Conservation (phyloP, 2,888 invertebrate genomes). For the Drosophila neutralis region DNA sequence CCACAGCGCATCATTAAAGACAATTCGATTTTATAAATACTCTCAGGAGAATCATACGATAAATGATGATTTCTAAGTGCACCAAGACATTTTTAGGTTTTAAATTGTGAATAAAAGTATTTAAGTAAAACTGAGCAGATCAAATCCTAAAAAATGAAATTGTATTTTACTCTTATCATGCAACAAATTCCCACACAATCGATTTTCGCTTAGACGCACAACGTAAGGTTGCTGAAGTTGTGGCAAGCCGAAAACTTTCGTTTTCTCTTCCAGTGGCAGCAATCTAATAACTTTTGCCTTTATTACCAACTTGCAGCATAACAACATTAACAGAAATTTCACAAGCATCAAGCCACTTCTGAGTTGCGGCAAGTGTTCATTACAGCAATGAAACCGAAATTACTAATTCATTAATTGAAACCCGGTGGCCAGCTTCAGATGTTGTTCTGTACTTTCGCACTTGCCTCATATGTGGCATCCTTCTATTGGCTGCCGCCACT, state of each 20-base stretch:
- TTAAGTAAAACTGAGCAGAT: not conserved
- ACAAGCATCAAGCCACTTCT: conserved; percentile 3
- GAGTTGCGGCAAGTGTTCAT: conserved; percentile 59
- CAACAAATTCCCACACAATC: not conserved
- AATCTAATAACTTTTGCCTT: not conserved
- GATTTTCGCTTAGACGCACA: not conserved
- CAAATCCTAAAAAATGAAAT: not conserved
- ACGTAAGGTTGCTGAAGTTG: not conserved
- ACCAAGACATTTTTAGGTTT: not conserved
- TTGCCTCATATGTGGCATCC: conserved; percentile 30
- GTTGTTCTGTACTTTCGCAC: conserved; percentile 14
- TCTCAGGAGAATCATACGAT: not conserved
- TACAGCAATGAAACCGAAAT: conserved; percentile 70
- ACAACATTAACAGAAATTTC: conserved; percentile 27
- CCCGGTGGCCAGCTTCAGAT: conserved; percentile 39
- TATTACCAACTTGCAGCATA: conserved; percentile 29
- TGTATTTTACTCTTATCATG: not conserved
- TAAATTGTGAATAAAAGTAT: not conserved
- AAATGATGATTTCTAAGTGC: not conserved
- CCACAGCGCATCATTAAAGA: conserved; percentile 12
- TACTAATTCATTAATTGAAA: conserved; percentile 81
- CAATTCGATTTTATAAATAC: not conserved
- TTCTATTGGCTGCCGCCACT: not conserved
- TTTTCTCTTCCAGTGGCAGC: not conserved
- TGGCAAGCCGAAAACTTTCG: not conserved